Conservation (phyloP, 2,888 invertebrate species). For the Patella pellucida region DNA sequence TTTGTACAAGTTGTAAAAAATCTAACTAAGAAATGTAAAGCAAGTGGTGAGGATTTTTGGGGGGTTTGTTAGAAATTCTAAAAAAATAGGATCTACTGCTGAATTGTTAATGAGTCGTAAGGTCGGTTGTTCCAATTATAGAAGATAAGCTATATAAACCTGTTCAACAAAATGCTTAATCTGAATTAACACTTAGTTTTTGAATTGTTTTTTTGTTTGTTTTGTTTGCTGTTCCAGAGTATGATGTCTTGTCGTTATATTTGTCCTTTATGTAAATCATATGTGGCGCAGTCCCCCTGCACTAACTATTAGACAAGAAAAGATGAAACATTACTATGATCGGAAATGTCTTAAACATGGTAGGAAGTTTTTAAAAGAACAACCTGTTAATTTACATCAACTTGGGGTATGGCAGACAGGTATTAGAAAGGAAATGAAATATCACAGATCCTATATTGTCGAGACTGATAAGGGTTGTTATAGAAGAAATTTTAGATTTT, state of each 20-base stretch:
- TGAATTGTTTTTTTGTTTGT: no score
- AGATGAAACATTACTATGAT: conserved; percentile 6
- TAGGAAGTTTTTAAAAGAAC: not conserved
- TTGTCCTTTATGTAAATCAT: no score
- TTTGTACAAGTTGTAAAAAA: not conserved
- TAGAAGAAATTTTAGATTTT: not conserved
- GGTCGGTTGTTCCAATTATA: not conserved
- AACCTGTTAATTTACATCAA: not conserved
- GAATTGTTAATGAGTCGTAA: not conserved
- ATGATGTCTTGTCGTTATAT: no score
- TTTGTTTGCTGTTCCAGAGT: no score
- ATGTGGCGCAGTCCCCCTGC: no score
- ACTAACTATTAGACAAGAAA: no score
- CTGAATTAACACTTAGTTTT: not conserved
- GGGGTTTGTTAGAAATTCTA: not conserved
- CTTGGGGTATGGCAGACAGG: not conserved
- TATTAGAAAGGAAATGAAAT: not conserved
- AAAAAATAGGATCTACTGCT: not conserved
- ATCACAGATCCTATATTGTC: not conserved
- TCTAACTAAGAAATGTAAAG: not conserved
- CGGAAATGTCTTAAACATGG: not conserved
- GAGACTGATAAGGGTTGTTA: not conserved
- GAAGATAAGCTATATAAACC: not conserved
- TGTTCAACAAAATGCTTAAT: not conserved
- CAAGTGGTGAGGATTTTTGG: not conserved